These are phyloP conservation scores for Latrodectus elegans DNA, from an alignment of 2,888 invertebrate species.

Conservation along the genomic window DNA sequence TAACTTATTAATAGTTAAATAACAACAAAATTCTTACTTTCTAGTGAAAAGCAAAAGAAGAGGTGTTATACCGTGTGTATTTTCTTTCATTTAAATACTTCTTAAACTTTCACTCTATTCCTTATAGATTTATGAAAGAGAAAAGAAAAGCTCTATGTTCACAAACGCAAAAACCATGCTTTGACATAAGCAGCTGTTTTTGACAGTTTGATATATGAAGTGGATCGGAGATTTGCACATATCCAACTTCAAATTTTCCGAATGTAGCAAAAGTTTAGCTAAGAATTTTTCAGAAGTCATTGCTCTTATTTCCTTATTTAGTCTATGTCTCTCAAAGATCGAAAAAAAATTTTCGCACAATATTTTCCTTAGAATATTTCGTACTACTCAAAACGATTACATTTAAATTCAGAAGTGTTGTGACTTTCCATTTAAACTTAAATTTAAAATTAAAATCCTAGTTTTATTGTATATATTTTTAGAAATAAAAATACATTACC, in stretches of 20 bases:
- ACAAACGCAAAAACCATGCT: constrained; percentile 26
- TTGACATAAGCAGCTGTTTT: constrained; percentile 18
- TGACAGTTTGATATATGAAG: constrained; percentile 45
- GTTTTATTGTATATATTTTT: too few species aligned
- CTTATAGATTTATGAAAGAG: neutral
- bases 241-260: neutral
- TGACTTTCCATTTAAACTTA: too few species aligned
- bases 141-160: neutral
- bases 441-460: too few species aligned
- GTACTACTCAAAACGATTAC: too few species aligned
- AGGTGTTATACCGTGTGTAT: neutral
- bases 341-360: too few species aligned
- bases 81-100: too few species aligned
- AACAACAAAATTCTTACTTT: neutral
- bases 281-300: too few species aligned
- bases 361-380: too few species aligned
- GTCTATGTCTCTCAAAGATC: too few species aligned
- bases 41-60: neutral
- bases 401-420: too few species aligned
- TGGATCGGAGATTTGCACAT: constrained; percentile 23
- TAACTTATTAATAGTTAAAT: neutral
- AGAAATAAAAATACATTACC: too few species aligned
- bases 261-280: neutral
- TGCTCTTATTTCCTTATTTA: too few species aligned
- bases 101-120: neutral